Evolutionary conservation across 2,113 vertebrate genomes (phyloP).

Genomic region (Micronycteris hirsuta): DNA sequence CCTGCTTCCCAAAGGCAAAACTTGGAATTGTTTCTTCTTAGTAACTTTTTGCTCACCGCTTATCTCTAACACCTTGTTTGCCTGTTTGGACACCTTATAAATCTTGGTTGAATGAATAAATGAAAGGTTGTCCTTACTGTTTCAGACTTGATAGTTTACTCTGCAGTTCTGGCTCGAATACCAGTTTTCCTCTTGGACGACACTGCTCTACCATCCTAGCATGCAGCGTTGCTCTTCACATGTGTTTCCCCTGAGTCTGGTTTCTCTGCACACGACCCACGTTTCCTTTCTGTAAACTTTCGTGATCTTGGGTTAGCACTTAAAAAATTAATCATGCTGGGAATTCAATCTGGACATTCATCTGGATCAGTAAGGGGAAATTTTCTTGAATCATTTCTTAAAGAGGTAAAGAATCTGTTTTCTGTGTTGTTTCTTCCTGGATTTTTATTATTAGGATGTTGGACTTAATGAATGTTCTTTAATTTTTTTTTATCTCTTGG

Average conservation of each 20-base stretch:
- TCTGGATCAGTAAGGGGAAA: background rate
- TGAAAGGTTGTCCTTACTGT: background rate
- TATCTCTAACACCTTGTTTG: background rate
- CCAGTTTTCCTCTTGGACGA: background rate
- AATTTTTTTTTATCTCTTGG: background rate
- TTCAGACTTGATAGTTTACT: background rate
- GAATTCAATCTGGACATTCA: background rate
- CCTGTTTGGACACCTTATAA: background rate
- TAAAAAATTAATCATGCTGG: background rate
- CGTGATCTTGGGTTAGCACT: background rate
- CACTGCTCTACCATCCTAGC: background rate
- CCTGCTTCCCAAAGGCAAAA: background rate
- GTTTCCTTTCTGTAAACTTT: background rate
- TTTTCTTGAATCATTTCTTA: slow-evolving; percentile 10
- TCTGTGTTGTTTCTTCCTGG: background rate
- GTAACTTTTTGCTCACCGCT: background rate
- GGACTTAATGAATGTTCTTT: background rate
- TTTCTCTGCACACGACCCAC: background rate
- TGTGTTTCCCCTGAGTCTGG: background rate
- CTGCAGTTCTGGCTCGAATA: background rate
- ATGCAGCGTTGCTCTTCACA: background rate
- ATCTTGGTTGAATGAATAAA: background rate
- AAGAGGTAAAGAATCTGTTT: background rate
- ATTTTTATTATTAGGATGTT: background rate
- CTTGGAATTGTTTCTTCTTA: background rate